These are phyloP conservation scores for Dicyrtoma fusca DNA, from an alignment of 2,888 invertebrate species.

Conservation along the genomic window DNA sequence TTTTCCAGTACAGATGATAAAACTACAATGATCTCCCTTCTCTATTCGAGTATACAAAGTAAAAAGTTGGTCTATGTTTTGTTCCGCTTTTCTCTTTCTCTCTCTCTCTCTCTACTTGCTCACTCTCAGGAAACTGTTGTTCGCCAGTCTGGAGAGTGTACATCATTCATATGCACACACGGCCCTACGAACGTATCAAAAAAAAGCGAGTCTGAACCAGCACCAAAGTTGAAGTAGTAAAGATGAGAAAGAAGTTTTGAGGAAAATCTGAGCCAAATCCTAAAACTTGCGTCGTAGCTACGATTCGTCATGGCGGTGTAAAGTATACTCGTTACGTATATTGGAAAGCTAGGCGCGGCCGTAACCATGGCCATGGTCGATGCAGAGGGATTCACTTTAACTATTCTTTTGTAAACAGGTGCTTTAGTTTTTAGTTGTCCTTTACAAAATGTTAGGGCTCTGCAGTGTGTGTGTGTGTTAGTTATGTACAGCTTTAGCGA, in stretches of 20 bases:
- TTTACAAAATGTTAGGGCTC: too few relatives aligned
- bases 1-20: too few relatives aligned
- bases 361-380: neutral
- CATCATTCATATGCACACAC: too few relatives aligned
- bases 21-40: conserved; percentile 3
- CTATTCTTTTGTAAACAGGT: neutral
- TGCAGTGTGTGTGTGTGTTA: too few relatives aligned
- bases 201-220: too few relatives aligned
- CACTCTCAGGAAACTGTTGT: neutral
- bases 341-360: too few relatives aligned
- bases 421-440: neutral
- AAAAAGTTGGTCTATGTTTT: conserved; percentile 7
- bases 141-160: neutral
- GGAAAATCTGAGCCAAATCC: neutral
- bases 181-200: too few relatives aligned
- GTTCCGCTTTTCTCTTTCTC: conserved; percentile 6
- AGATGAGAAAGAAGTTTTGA: neutral
- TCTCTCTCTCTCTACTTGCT: too few relatives aligned
- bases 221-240: neutral
- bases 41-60: conserved; percentile 6
- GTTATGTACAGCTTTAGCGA: too few relatives aligned
- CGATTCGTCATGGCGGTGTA: too few relatives aligned
- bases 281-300: too few relatives aligned
- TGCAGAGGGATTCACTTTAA: neutral
- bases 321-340: too few relatives aligned